Evolutionary conservation across 2,888 invertebrate species (phyloP).

Genomic region (Dryobotodes eremita): DNA sequence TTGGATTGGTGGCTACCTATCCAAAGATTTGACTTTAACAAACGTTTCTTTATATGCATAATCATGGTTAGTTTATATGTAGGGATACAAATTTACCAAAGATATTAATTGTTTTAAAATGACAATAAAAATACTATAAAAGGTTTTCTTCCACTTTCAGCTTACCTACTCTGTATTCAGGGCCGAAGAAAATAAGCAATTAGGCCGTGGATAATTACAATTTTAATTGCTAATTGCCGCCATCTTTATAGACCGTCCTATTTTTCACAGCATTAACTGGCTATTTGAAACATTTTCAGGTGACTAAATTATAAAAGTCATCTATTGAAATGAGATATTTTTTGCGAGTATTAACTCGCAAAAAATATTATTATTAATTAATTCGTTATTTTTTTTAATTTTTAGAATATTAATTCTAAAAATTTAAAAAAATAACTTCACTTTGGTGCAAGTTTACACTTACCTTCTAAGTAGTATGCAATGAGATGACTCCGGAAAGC

Average conservation of each 20-base stretch:
- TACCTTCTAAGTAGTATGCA: too few relatives aligned
- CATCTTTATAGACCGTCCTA: slow-evolving; percentile 26
- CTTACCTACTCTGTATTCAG: slow-evolving; percentile 18
- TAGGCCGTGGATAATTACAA: slow-evolving; percentile 46
- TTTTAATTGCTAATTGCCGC: slow-evolving; percentile 61
- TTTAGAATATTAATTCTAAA: too few relatives aligned
- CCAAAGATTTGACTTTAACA: too few relatives aligned
- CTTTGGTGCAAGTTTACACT: too few relatives aligned
- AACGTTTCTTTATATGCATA: too few relatives aligned
- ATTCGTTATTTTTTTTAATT: too few relatives aligned
- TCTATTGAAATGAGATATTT: background rate
- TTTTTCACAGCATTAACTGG: slow-evolving; percentile 33
- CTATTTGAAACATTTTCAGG: slow-evolving; percentile 27
- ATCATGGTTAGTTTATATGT: too few relatives aligned
- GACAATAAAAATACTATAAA: slow-evolving; percentile 14
- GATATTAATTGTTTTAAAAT: slow-evolving; percentile 6
- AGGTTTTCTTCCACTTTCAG: slow-evolving; percentile 16
- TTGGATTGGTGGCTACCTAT: too few relatives aligned
- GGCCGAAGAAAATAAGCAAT: slow-evolving; percentile 48
- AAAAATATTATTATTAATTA: too few relatives aligned
- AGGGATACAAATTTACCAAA: too few relatives aligned
- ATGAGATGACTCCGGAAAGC: background rate
- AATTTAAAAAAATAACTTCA: too few relatives aligned
- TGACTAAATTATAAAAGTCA: slow-evolving; percentile 28
- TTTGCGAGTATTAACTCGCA: too few relatives aligned